These are phyloP conservation scores for Ancistrus triradiatus DNA, from an alignment of 2,113 vertebrate genomes.

Conservation along the genomic window DNA sequence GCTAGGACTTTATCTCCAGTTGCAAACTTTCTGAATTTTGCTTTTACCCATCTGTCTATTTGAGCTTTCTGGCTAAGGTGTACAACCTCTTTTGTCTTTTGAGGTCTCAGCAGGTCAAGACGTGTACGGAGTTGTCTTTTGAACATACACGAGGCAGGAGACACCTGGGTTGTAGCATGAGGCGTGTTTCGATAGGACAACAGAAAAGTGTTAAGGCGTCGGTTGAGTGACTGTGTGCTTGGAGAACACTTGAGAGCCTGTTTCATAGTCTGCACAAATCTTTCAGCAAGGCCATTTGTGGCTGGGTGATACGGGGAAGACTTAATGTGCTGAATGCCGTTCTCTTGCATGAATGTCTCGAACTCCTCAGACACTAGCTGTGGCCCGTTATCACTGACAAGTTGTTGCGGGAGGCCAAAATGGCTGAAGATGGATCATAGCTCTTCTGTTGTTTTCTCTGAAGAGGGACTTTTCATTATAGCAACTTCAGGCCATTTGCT, in stretches of 20 bases:
- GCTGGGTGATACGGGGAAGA: constrained; percentile 13
- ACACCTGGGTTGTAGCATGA: constrained; percentile 26
- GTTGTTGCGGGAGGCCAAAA: constrained; percentile 10
- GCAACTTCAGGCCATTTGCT: constrained; percentile 34
- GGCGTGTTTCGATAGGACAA: constrained; percentile 20
- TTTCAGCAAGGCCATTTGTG: constrained; percentile 6
- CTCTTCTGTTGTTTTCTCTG: constrained; percentile 15
- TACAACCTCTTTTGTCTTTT: neutral
- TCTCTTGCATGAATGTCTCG: constrained; percentile 6
- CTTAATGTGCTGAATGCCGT: constrained; percentile 20
- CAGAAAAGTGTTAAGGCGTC: constrained; percentile 1
- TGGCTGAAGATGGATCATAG: constrained; percentile 5
- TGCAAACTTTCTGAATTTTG: constrained; percentile 18
- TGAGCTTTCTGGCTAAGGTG: constrained; percentile 1
- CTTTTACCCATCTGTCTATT: neutral
- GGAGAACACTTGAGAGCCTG: constrained; percentile 10
- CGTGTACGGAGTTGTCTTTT: constrained; percentile 15
- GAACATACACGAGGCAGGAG: neutral
- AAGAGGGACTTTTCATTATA: neutral
- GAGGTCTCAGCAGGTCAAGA: constrained; percentile 29
- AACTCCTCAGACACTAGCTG: constrained; percentile 19
- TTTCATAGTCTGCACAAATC: constrained; percentile 33
- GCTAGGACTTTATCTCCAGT: constrained; percentile 24
- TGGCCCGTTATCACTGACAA: constrained; percentile 33
- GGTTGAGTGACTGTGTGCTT: neutral